Evolutionary conservation across 2,113 vertebrate species (phyloP).

Genomic region (Psittacara wagleri): DNA sequence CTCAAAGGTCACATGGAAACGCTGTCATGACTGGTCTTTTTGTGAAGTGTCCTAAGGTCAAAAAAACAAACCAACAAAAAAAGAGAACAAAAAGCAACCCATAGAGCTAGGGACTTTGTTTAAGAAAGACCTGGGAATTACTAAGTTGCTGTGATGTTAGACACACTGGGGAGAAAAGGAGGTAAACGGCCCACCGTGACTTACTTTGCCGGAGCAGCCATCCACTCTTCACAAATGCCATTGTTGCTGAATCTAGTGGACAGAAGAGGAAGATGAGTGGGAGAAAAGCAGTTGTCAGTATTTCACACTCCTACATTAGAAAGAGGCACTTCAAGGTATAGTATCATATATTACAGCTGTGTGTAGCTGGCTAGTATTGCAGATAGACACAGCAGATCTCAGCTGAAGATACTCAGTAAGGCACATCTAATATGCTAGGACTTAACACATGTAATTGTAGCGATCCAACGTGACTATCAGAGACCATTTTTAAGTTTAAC

Average conservation of each 20-base stretch:
- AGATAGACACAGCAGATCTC: background rate
- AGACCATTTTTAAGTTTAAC: background rate
- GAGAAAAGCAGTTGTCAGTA: background rate
- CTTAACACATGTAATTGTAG: background rate
- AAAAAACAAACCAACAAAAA: background rate
- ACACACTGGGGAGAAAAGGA: background rate
- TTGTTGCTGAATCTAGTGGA: constrained; percentile 46
- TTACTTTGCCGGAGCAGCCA: constrained; percentile 84
- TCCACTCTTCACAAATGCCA: constrained; percentile 82
- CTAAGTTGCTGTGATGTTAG: background rate
- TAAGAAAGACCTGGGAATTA: background rate
- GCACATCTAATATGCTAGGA: background rate
- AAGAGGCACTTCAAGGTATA: background rate
- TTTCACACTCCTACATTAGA: background rate
- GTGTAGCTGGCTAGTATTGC: background rate
- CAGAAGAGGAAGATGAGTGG: background rate
- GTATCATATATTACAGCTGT: background rate
- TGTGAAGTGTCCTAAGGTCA: background rate
- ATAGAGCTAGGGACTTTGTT: background rate
- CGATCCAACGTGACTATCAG: accelerated
- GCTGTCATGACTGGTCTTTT: background rate
- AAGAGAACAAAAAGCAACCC: background rate
- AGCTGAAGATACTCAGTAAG: background rate
- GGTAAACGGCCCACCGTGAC: background rate
- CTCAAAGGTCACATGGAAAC: background rate